Percentiles rank a stretch among this genome's conserved stretches.
These are phyloP conservation scores for Heterodera filipjevi DNA, from an alignment of 2,888 invertebrate species.

Conservation along the genomic window DNA sequence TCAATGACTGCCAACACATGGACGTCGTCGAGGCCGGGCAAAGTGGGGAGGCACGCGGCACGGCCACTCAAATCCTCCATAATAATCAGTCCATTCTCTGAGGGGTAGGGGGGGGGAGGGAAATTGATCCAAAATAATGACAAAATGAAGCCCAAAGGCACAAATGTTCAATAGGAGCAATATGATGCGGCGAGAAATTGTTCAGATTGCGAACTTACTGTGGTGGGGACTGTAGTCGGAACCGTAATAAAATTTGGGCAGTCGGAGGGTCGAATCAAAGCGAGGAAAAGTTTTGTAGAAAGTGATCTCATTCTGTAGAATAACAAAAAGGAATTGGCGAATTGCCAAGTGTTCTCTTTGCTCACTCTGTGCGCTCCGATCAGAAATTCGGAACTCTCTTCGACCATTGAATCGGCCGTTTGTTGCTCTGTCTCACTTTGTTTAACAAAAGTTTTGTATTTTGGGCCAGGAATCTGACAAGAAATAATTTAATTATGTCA, in stretches of 20 bases:
- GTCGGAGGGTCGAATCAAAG: conserved; percentile 32
- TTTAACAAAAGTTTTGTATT: not conserved
- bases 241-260: conserved; percentile 48
- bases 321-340: not conserved
- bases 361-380: conserved; percentile 41
- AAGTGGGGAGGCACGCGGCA: conserved; percentile 37
- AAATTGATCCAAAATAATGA: too few relatives aligned
- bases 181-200: not conserved
- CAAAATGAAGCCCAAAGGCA: too few relatives aligned
- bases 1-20: conserved; percentile 44
- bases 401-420: not conserved
- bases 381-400: conserved; percentile 30
- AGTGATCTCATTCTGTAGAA: conserved; percentile 38
- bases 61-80: conserved; percentile 45
- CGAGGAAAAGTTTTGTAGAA: conserved; percentile 41
- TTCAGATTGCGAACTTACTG: not conserved
- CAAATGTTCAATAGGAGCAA: too few relatives aligned
- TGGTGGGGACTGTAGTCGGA: conserved; percentile 33
- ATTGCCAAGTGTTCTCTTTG: not conserved
- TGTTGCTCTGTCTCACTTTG: not conserved
- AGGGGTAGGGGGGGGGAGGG: too few relatives aligned
- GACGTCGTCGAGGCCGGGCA: conserved; percentile 46
- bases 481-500: not conserved
- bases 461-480: not conserved
- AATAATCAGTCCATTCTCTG: conserved; percentile 39